These are phyloP conservation scores for Xenopus tropicalis DNA, from an alignment of 2,113 vertebrate genomes.

Conservation along the genomic window DNA sequence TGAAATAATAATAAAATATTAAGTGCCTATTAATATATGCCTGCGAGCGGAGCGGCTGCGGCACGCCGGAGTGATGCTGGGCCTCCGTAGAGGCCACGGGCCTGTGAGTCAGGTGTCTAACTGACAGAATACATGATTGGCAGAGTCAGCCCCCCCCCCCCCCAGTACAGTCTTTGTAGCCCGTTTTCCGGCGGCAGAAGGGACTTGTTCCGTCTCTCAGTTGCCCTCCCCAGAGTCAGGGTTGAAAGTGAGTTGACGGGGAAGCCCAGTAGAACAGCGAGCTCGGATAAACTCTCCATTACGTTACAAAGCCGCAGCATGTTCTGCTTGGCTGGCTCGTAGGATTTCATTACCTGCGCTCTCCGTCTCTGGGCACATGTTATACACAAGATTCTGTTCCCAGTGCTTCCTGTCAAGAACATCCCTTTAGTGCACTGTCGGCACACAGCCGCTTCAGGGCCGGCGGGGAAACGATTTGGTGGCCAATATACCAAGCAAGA, in stretches of 20 bases:
- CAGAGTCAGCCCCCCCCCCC: too few species aligned
- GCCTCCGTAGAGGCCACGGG: too few species aligned
- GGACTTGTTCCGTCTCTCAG: neutral
- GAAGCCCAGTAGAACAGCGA: constrained; percentile 5
- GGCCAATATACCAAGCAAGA: too few species aligned
- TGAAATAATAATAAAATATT: neutral
- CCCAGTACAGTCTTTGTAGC: neutral
- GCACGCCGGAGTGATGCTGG: too few species aligned
- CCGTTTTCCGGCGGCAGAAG: neutral
- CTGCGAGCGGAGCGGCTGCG: neutral
- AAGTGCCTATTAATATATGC: neutral
- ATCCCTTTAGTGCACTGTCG: neutral
- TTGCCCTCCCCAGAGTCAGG: neutral
- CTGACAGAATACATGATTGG: constrained; percentile 5
- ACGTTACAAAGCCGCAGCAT: constrained; percentile 16
- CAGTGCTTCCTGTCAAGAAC: constrained; percentile 1
- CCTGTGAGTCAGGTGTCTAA: neutral
- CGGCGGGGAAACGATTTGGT: too few species aligned
- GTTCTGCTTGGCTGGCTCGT: constrained; percentile 21
- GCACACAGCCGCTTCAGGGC: neutral
- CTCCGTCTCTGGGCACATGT: constrained; percentile 21
- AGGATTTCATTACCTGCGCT: constrained; percentile 36
- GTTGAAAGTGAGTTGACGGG: constrained; percentile 26
- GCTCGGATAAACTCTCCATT: constrained; percentile 39
- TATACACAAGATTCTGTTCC: neutral